Evolutionary conservation across 2,888 invertebrate species (phyloP).

Genomic region (Nineta flava): DNA sequence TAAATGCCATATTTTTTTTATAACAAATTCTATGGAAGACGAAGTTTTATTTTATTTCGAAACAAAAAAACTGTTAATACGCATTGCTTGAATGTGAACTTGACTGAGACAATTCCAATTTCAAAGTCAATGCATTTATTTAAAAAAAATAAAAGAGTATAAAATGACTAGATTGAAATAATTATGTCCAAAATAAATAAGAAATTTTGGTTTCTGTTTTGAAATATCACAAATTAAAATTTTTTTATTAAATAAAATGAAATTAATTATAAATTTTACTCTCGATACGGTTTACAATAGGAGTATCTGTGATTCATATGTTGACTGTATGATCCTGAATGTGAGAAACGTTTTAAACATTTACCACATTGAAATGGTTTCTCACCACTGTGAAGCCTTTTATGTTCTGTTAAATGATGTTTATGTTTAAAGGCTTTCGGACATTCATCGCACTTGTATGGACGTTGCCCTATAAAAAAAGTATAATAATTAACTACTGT

Average conservation of each 20-base stretch:
- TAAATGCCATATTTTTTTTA: neutral
- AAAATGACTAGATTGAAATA: neutral
- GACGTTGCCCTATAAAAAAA: conserved; percentile 72
- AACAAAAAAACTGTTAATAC: neutral
- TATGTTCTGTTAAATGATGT: conserved; percentile 98
- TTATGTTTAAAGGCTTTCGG: conserved; percentile 99
- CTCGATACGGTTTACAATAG: conserved; percentile 95
- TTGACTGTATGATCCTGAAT: conserved; percentile 98
- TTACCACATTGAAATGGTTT: conserved; percentile 97
- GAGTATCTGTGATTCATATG: conserved; percentile 99
- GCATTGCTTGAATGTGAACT: neutral
- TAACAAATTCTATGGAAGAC: neutral
- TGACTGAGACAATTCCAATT: neutral
- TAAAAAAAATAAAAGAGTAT: neutral
- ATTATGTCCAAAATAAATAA: neutral
- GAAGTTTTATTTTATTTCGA: neutral
- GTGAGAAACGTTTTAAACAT: conserved; percentile 97
- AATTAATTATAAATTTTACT: conserved; percentile 39
- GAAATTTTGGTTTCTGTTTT: neutral
- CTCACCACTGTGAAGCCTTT: conserved; percentile 93
- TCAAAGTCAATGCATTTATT: neutral
- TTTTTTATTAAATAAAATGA: neutral
- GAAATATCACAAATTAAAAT: neutral
- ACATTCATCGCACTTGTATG: conserved; percentile 94
- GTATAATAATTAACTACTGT: conserved; percentile 2